Evolutionary conservation across 2,888 invertebrate genomes (phyloP).

Genomic region (Netelia melanura): DNA sequence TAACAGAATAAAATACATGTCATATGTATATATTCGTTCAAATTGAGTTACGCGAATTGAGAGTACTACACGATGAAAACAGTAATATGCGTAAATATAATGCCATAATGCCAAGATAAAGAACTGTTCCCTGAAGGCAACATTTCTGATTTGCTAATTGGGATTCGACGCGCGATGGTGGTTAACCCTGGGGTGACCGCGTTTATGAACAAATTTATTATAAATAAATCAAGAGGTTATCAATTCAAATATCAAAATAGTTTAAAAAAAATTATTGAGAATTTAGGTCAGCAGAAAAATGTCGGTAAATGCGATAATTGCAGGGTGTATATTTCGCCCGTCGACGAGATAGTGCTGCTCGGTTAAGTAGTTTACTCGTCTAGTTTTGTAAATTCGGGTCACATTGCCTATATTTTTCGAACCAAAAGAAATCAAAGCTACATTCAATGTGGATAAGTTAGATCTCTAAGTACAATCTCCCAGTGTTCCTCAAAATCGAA

Average conservation of each 20-base stretch:
- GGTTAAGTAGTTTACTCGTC: neutral
- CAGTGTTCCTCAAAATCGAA: too few relatives aligned
- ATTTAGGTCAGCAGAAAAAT: neutral
- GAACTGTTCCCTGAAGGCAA: neutral
- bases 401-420: too few relatives aligned
- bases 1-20: neutral
- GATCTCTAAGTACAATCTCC: too few relatives aligned
- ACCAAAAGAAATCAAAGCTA: too few relatives aligned
- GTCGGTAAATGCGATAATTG: conserved; percentile 1
- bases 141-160: conserved; percentile 14
- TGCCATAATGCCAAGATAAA: neutral
- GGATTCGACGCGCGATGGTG: conserved; percentile 1
- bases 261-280: neutral
- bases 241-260: neutral
- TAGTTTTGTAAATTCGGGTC: conserved; percentile 10
- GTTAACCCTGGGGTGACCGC: neutral
- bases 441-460: too few relatives aligned
- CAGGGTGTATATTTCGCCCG: conserved; percentile 1
- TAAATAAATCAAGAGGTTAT: too few relatives aligned
- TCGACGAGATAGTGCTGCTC: neutral
- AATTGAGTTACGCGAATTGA: conserved; percentile 19
- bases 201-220: neutral
- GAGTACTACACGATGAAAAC: conserved; percentile 5
- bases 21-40: conserved; percentile 17
- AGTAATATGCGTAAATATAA: neutral